A percentile compares a stretch with the other conserved stretches of the same genome.
Evolutionary conservation across 2,797 vertebrate genomes (phyloP).

Genomic region (Notolabrus celidotus): DNA sequence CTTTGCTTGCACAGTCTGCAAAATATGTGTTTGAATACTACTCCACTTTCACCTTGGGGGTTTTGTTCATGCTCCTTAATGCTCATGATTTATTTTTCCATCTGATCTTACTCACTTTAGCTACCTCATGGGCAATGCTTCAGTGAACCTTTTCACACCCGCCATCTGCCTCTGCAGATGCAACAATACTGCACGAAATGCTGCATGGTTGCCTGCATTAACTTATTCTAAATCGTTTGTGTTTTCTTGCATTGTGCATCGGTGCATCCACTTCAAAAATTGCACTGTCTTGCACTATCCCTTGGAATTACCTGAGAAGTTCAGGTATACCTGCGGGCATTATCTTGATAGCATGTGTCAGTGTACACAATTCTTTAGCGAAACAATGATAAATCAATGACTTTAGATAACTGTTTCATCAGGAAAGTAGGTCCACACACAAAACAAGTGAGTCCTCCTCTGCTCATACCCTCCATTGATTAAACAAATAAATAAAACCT

Average conservation of each 20-base stretch:
- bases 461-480: no score
- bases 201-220: slow-evolving; percentile 43
- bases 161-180: slow-evolving; percentile 67
- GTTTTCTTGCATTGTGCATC: neutral
- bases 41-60: slow-evolving; percentile 55
- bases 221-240: slow-evolving; percentile 32
- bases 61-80: slow-evolving; percentile 64
- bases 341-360: no score
- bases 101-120: slow-evolving; percentile 60
- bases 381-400: no score
- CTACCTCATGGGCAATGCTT: slow-evolving; percentile 61
- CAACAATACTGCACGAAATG: slow-evolving; percentile 60
- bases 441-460: no score
- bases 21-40: slow-evolving; percentile 51
- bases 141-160: slow-evolving; percentile 56
- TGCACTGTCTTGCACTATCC: neutral
- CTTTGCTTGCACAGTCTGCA: slow-evolving; percentile 63
- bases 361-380: neutral
- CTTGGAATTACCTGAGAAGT: neutral
- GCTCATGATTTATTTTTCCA: slow-evolving; percentile 77
- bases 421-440: no score
- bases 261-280: slow-evolving; percentile 4
- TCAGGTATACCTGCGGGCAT: neutral
- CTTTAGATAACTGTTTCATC: no score
- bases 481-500: no score